Evolutionary conservation across 2,797 vertebrate species (phyloP), one percentile per base, ranked within the genome.

Genomic region (Molossus alvarezi): DNA sequence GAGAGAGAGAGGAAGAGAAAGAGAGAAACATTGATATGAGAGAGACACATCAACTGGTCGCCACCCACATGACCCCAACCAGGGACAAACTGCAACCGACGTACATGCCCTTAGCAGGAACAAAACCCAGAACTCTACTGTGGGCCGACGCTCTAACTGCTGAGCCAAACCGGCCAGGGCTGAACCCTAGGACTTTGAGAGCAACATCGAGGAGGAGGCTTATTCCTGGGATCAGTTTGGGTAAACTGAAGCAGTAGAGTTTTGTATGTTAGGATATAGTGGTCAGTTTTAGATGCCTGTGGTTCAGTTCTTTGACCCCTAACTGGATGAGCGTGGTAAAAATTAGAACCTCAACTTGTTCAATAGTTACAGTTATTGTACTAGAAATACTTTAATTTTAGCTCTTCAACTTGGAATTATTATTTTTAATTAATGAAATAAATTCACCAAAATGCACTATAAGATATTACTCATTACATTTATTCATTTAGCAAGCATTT

Each of bases 361-460:
- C 12, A 18, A 11, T 23, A 95, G 41, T 79, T 93, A 64, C 1
- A 51, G 15, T 71, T 85, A 33, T 27, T 87, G 3, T 69, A 64
- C 25, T 48, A 7, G 18, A 87, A 94, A 23, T 94, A 37, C 6
- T 86, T 84, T 29, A 37, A 37, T 67, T 73, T 94, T 80, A 91
- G 29, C 10, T 62, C n/a, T 64, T 73, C 37, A 87, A 48, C 67
- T 84, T 95, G 51, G 62, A 60, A 41, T 64, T 65, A 55, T 41
- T 76, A n/a, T 60, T 85, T 89, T 45, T 79, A 88, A 86, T 57
- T 82, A 85, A 82, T 89, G 41, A 79, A 91, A 14, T 94, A 51
- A 15, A 65, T 71, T 73, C 48, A 73, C 76, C 48, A 80, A 71
- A 85, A 57, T 76, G 18, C 29, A 23, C 25, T 33, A 6, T 29